Conservation (phyloP, 2,888 invertebrate genomes). For the Allacma fusca region DNA sequence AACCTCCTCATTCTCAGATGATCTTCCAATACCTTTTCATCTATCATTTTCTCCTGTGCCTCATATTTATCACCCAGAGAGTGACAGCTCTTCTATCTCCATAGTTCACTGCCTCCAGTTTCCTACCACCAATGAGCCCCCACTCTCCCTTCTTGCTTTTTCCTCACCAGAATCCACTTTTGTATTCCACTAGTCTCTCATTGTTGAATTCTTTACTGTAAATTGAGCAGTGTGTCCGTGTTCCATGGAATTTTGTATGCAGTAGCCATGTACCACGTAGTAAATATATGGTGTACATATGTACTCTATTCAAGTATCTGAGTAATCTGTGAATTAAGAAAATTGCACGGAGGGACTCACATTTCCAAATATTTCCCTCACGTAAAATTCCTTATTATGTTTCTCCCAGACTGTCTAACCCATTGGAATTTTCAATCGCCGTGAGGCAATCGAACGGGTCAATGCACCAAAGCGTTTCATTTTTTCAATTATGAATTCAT, state of each 20-base stretch:
- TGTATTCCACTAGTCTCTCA: background rate
- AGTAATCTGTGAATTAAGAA: background rate
- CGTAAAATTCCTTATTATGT: no score
- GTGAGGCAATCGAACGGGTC: no score
- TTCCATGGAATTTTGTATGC: no score
- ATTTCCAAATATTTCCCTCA: no score
- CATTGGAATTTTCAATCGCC: no score
- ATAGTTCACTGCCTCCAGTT: constrained; percentile 26
- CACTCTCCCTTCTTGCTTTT: background rate
- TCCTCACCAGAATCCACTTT: background rate
- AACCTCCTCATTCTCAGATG: constrained; percentile 48
- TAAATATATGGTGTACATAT: no score
- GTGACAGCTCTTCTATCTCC: constrained; percentile 16
- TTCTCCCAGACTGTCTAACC: no score
- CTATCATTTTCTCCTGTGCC: constrained; percentile 25
- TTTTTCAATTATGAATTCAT: no score
- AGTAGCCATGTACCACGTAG: no score
- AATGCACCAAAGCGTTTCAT: no score
- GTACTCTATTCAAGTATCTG: no score
- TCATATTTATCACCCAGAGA: constrained; percentile 31
- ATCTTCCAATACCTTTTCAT: constrained; percentile 47
- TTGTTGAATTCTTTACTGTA: background rate
- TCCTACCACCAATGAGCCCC: background rate
- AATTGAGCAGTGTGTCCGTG: no score
- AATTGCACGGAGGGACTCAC: background rate